Evolutionary conservation across 2,113 vertebrate species (phyloP).

Genomic region (Labeo catla): DNA sequence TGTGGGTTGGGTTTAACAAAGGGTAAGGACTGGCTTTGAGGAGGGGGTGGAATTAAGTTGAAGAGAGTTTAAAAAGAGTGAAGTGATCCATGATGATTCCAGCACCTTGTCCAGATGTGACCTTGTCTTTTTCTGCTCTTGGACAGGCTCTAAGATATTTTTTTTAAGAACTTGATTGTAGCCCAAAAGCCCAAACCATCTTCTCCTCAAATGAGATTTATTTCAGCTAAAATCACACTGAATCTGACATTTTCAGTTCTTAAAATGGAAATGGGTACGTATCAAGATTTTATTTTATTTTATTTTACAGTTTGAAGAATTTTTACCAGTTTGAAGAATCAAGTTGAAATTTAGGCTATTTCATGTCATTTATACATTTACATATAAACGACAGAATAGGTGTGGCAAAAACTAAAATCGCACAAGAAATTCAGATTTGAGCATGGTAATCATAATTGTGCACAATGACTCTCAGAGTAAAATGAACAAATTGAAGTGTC

Average conservation of each 20-base stretch:
- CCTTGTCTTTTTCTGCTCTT: slow-evolving; percentile 46
- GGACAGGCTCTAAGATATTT: slow-evolving; percentile 4
- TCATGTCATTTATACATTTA: not conserved
- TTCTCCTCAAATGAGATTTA: not conserved
- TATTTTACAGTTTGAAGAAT: not conserved
- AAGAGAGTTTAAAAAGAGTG: slow-evolving; percentile 46
- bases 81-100: slow-evolving; percentile 64
- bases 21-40: slow-evolving; percentile 42
- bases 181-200: not conserved
- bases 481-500: not conserved
- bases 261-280: not conserved
- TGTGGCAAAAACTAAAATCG: not conserved
- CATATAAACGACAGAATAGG: not conserved
- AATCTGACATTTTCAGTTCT: not conserved
- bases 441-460: not conserved
- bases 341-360: not conserved
- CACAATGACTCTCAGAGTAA: not conserved
- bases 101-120: slow-evolving; percentile 6
- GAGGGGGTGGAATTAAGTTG: not conserved
- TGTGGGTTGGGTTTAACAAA: slow-evolving; percentile 49
- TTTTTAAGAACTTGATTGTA: not conserved
- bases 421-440: not conserved
- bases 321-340: not conserved
- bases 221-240: not conserved
- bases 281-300: not conserved